Base-by-base conservation (phyloP, 2,113 vertebrate genomes). In the Kryptolebias marmoratus region DNA sequence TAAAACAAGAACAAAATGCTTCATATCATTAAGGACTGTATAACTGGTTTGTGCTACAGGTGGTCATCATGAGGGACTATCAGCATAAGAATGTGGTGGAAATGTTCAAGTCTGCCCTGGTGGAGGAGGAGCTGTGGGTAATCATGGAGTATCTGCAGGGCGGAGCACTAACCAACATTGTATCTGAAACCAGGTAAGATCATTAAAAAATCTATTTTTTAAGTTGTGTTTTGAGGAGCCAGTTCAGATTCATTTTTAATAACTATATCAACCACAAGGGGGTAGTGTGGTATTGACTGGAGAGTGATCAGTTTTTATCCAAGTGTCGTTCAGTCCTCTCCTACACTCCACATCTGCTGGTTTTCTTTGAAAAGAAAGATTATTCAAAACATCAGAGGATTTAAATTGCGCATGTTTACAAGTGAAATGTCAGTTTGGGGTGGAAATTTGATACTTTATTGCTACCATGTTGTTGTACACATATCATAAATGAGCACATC, bases 131-230 rank as follows among this genome's bases (percentile, higher is more conserved):
- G 84, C 94, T 99, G 72, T 99, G 98, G 98, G 98, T 99, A 42
- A 95, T 99, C 75, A 99, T 99, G 98, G 98, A 99, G 91, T 98
- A 98, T 88, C 93, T 99, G 77, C 97, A 99, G 83, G 98, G 98
- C 3, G 98, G 98, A 81, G 97, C 97, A 63, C 95, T 99, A 65
- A 99, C 98, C 3, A 97, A 99, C 92, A 98, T 99, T 0, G 95
- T 99, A 62, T 97, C 97, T 71, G 96, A 98, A 91, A 97, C 97
- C 92, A 97, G 98, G 98, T 99, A 93, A 0, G 52, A 68, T n/a
- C 16, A 3, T 3, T 12, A 22, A 12, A 3, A 7, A 31, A 2
- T 47, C 3, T 36, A 28, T 9, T 6, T 67, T 18, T 27, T 45
- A 2, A 45, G 12, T 9, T 48, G 11, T 16, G 5, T 16, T 18